These are phyloP conservation scores for Piprites chloris DNA, from an alignment of 2,113 vertebrate genomes.

Conservation along the genomic window DNA sequence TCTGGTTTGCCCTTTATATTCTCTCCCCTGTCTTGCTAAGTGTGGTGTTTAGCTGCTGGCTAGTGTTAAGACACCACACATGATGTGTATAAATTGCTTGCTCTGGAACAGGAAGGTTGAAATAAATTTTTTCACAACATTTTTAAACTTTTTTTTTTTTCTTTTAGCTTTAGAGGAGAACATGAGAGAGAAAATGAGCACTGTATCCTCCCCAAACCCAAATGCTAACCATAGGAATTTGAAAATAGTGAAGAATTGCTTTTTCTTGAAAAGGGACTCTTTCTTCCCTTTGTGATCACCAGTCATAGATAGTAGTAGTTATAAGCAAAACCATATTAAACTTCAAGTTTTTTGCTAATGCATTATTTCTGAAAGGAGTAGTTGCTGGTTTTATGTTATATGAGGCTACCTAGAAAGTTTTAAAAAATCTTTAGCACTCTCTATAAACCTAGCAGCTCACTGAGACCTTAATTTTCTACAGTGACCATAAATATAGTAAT, in stretches of 20 bases:
- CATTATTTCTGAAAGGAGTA: not conserved
- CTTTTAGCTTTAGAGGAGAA: not conserved
- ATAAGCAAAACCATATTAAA: not conserved
- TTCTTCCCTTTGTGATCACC: not conserved
- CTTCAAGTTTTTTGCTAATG: not conserved
- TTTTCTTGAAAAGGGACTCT: not conserved
- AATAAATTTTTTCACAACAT: not conserved
- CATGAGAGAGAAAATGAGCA: not conserved
- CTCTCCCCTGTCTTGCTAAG: not conserved
- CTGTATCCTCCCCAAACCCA: rapidly evolving
- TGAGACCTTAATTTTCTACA: slow-evolving; percentile 34
- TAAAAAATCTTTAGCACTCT: slow-evolving; percentile 11
- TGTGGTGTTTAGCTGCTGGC: not conserved
- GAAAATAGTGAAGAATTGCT: rapidly evolving
- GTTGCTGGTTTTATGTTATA: not conserved
- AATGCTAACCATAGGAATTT: rapidly evolving
- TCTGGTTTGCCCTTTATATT: not conserved
- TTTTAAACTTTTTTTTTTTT: not conserved
- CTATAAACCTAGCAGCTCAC: slow-evolving; percentile 7
- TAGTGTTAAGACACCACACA: not conserved
- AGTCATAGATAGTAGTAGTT: not conserved
- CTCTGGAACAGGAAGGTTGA: not conserved
- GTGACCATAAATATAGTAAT: slow-evolving; percentile 85
- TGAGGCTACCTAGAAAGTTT: not conserved
- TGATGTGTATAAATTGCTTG: not conserved